phyloP scores from a whole-genome alignment of 2,888 invertebrate genomes.

The Eumerus sabulonum region DNA sequence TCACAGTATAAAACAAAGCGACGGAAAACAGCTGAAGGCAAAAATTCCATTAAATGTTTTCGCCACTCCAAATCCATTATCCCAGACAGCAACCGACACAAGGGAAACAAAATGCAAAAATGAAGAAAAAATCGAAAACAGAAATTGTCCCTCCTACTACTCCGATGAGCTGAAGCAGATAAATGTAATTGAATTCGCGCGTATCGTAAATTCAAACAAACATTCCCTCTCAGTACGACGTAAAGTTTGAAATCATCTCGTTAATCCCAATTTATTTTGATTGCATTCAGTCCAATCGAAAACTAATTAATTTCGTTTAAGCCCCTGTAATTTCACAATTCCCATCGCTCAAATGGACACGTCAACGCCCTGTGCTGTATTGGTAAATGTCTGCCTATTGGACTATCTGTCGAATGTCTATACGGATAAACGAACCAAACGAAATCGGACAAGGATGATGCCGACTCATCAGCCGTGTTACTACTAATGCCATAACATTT shows the following conservation, averaged over 20 bases:
- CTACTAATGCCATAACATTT: constrained; percentile 6
- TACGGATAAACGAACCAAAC: background rate
- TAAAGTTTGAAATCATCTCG: constrained; percentile 43
- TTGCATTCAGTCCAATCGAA: constrained; percentile 58
- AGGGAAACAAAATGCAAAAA: too few species aligned
- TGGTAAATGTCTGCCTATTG: too few species aligned
- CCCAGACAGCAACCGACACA: too few species aligned
- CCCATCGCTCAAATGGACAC: constrained; percentile 11
- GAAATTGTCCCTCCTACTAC: background rate
- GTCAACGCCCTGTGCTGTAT: constrained; percentile 10
- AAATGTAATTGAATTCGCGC: constrained; percentile 47
- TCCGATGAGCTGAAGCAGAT: constrained; percentile 16
- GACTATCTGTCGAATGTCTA: background rate
- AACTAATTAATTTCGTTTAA: constrained; percentile 58
- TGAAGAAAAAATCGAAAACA: too few species aligned
- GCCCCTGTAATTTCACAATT: constrained; percentile 35
- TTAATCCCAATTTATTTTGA: constrained; percentile 63
- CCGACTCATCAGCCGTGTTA: constrained; percentile 12
- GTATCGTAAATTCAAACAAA: constrained; percentile 23
- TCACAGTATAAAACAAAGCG: too few species aligned
- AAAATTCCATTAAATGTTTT: too few species aligned
- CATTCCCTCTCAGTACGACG: constrained; percentile 8
- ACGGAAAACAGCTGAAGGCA: too few species aligned
- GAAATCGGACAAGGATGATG: background rate
- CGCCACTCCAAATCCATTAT: too few species aligned